A percentile compares a stretch with the other conserved stretches of the same genome.
Conservation (phyloP, 2,113 vertebrate species). For the Rhodinocichla rosea region DNA sequence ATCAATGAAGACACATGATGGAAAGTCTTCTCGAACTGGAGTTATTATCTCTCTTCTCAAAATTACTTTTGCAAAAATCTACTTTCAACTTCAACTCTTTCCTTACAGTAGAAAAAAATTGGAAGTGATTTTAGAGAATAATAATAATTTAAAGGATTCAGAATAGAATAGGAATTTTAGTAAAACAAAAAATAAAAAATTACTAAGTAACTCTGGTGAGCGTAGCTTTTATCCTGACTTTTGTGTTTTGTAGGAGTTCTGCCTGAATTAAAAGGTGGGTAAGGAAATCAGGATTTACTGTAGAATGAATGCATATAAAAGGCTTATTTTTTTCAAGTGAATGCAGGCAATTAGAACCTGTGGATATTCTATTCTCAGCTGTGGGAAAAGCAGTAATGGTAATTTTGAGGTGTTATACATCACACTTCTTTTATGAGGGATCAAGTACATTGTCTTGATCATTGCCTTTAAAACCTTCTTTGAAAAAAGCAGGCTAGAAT, state of each 20-base stretch:
- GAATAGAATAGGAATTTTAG: not conserved
- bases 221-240: not conserved
- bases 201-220: not conserved
- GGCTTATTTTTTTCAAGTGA: not conserved
- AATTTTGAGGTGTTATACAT: not conserved
- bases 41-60: not conserved
- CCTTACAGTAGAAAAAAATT: not conserved
- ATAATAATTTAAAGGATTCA: not conserved
- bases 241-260: not conserved
- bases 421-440: not conserved
- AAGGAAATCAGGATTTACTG: not conserved
- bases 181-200: not conserved
- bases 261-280: not conserved
- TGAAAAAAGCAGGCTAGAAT: not conserved
- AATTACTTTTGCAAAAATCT: not conserved
- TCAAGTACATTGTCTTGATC: not conserved
- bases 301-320: not conserved
- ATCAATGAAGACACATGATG: not conserved
- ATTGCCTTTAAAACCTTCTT: not conserved
- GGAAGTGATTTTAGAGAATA: not conserved
- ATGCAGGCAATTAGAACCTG: not conserved
- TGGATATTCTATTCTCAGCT: not conserved
- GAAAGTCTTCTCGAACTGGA: not conserved
- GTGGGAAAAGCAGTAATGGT: not conserved
- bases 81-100: not conserved